A percentile compares a stretch with the other conserved stretches of the same genome.
Conservation (phyloP, 1,140 invertebrate species). For the Drosophila kanapiae region DNA sequence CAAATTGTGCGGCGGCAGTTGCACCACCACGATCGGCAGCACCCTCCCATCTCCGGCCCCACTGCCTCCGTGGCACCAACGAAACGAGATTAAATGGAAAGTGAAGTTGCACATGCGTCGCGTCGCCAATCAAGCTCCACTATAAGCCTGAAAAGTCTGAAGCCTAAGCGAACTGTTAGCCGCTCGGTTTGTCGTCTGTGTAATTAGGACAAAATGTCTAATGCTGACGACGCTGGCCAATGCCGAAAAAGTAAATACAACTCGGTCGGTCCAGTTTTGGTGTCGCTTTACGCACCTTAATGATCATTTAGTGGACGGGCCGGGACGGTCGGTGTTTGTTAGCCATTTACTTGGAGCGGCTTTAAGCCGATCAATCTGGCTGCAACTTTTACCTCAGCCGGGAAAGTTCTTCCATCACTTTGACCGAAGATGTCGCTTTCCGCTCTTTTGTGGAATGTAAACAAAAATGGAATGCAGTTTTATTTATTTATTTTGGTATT, state of each 20-base stretch:
- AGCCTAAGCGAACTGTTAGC: constrained; percentile 15
- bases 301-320: constrained; percentile 35
- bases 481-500: too few species aligned
- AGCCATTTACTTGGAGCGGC: constrained; percentile 21
- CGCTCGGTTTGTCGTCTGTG: constrained; percentile 65
- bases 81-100: constrained; percentile 81
- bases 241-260: constrained; percentile 77
- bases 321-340: constrained; percentile 10
- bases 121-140: constrained; percentile 66
- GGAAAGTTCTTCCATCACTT: constrained; percentile 37
- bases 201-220: constrained; percentile 84
- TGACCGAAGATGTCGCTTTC: constrained; percentile 23
- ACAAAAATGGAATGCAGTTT: constrained; percentile 12
- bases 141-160: constrained; percentile 12
- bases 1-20: constrained; percentile 74
- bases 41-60: not conserved
- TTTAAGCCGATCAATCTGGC: constrained; percentile 40
- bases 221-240: constrained; percentile 62
- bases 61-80: constrained; percentile 5
- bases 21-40: constrained; percentile 28
- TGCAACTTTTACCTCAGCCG: constrained; percentile 36
- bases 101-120: constrained; percentile 77
- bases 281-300: constrained; percentile 67
- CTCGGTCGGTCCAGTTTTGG: constrained; percentile 50
- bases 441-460: constrained; percentile 16